Evolutionary conservation across 1,140 invertebrate species (phyloP), one percentile per base, ranked within the genome.

Genomic region (Ditylenchus dipsaci): DNA sequence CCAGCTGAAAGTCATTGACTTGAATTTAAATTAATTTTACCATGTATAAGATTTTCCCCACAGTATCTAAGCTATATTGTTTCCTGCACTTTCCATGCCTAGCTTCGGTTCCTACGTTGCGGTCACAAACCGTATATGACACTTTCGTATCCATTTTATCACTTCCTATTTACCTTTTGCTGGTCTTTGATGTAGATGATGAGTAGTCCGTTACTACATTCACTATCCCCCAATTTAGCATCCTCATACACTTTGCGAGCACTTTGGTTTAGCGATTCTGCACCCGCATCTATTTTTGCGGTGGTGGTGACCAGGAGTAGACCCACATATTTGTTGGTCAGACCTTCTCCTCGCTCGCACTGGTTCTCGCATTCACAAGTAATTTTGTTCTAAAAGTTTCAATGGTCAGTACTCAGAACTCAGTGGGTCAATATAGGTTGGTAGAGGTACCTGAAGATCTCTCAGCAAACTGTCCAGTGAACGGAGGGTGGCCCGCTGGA

Each of bases 181-280:
- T 61, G 59, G 26, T 61, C 59, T 21, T 61, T 61, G 38, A 61
- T 30, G 59, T 61, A 61, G 19, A 61, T 33, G 27, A 61, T 61
- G n/a, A 61, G 29, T 3, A 61, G 29, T 3, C 59, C 59, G n/a
- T 61, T 61, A 29, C n/a, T 43, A 21, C 59, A 61, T n/a, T 61
- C 59, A 30, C 1, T 13, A n/a, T 61, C 59, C n/a, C 59, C 59
- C 27, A 61, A n/a, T 13, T 61, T 30, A 13, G 59, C 59, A 29
- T 61, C 59, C 59, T 61, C 59, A 29, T 26, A 61, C 3, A 61
- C n/a, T 43, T 13, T 33, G n/a, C 29, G n/a, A 29, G 59, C 59
- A 43, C 29, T 61, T 30, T 30, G 29, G 29, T 61, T 61, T 5
- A 61, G 59, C 59, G 59, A 61, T 13, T 43, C 29, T 43, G 3